Evolutionary conservation across 2,888 invertebrate species (phyloP), one percentile per base, ranked within the genome.

Genomic region (Dexiosoma caninum): DNA sequence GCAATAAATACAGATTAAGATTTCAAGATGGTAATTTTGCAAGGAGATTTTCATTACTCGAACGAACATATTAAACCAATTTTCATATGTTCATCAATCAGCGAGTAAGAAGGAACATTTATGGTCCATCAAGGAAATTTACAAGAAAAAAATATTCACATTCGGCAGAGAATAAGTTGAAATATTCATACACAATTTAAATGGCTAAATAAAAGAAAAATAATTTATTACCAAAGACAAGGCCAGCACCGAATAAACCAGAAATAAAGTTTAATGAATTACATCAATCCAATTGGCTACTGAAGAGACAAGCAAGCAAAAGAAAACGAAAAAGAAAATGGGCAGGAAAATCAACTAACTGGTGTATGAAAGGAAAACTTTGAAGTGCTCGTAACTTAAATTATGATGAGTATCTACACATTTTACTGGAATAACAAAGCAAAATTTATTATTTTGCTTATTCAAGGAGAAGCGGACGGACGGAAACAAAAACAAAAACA

Each of bases 151-250:
- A 19, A 27, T 46, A 19, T 37, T 70, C 30, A 42, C 2, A 30
- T 53, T 30, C n/a, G n/a, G 23, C 21, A 12, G 16, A 1, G 44
- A 55, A 67, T 30, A 42, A 23, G 35, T 7, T 37, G 37, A 53
- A 44, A 72, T 64, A 72, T 55, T 53, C 64, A 64, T 64, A 44
- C 51, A 77, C 51, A 77, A 79, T 51, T 71, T 59, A 70, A 49
- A 77, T 78, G 14, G 6, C 82, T 83, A 76, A 82, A 72, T 85
- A 85, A 84, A 83, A 83, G 79, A 83, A 83, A 27, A 85, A 87
- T 87, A 85, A 84, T 88, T 86, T 86, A 86, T 86, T 84, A 84
- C 84, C 84, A 86, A 83, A 84, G 81, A 83, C 82, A 83, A 70
- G 60, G 12, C 69, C 60, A 70, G 12, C 9, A 35, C 27, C 21